A percentile compares a stretch with the other conserved stretches of the same genome.
These are phyloP conservation scores for Drosophila truncata DNA, from an alignment of 1,140 invertebrate genomes.

Conservation along the genomic window DNA sequence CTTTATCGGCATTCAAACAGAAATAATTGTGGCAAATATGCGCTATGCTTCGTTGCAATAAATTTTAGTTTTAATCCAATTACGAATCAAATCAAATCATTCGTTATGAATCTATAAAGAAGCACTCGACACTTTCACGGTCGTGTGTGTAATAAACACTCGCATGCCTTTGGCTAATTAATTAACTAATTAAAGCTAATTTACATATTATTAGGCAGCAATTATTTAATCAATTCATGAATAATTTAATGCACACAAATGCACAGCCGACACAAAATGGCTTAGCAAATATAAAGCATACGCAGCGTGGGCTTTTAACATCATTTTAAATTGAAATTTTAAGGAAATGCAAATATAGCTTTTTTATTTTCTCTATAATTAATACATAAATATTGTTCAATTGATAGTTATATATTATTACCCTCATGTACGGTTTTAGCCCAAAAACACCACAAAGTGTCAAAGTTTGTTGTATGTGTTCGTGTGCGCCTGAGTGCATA, in stretches of 20 bases:
- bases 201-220: constrained; percentile 69
- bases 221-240: constrained; percentile 69
- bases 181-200: constrained; percentile 71
- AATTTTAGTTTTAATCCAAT: constrained; percentile 38
- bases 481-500: constrained; percentile 40
- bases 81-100: constrained; percentile 31
- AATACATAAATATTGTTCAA: constrained; percentile 43
- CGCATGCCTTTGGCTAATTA: constrained; percentile 54
- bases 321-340: constrained; percentile 34
- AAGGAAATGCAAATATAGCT: constrained; percentile 22
- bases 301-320: constrained; percentile 25
- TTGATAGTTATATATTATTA: constrained; percentile 22
- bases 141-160: constrained; percentile 26
- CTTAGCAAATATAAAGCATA: constrained; percentile 56
- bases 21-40: constrained; percentile 10
- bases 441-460: constrained; percentile 40
- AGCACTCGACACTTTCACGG: constrained; percentile 28
- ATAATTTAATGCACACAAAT: constrained; percentile 49
- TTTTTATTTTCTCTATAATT: constrained; percentile 22
- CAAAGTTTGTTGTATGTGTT: constrained; percentile 23
- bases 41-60: constrained; percentile 4
- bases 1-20: constrained; percentile 1
- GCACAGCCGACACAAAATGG: constrained; percentile 34
- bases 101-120: constrained; percentile 15
- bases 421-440: constrained; percentile 5